phyloP scores from a whole-genome alignment of 2,888 invertebrate species.

The Sarcophaga carnaria region DNA sequence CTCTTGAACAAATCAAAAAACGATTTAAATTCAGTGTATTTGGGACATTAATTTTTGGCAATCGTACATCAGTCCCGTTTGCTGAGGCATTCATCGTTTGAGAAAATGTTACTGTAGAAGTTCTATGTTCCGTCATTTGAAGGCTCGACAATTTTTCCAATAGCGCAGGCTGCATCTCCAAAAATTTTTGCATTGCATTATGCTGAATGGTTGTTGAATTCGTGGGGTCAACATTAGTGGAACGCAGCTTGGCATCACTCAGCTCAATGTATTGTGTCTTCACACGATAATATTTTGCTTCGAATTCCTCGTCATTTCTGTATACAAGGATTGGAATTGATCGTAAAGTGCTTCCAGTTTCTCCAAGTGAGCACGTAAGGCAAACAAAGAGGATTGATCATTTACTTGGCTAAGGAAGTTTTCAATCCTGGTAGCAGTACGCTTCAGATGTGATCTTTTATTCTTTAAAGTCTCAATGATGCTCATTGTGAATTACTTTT shows the following conservation, averaged over 20 bases:
- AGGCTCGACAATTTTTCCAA: constrained; percentile 33
- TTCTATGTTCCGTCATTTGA: constrained; percentile 7
- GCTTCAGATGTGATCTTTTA: constrained; percentile 33
- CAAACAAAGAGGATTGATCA: background rate
- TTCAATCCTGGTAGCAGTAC: background rate
- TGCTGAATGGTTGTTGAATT: constrained; percentile 33
- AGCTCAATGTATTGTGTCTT: constrained; percentile 23
- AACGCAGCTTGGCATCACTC: constrained; percentile 7
- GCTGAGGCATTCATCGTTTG: constrained; percentile 11
- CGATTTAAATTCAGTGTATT: too few relatives aligned
- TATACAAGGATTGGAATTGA: constrained; percentile 1
- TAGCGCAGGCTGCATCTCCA: constrained; percentile 27
- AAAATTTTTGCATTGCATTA: constrained; percentile 25
- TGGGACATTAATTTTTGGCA: too few relatives aligned
- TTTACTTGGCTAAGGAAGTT: constrained; percentile 5
- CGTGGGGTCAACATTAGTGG: background rate
- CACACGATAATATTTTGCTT: constrained; percentile 23
- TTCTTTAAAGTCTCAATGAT: background rate
- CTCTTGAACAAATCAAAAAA: too few relatives aligned
- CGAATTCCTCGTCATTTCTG: constrained; percentile 28
- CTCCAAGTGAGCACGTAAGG: constrained; percentile 21
- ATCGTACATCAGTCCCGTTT: too few relatives aligned
- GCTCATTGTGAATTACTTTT: too few relatives aligned
- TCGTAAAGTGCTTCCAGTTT: too few relatives aligned
- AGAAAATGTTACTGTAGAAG: background rate